These are phyloP conservation scores for Ichneumon xanthorius DNA, from an alignment of 2,888 invertebrate species.

Conservation along the genomic window DNA sequence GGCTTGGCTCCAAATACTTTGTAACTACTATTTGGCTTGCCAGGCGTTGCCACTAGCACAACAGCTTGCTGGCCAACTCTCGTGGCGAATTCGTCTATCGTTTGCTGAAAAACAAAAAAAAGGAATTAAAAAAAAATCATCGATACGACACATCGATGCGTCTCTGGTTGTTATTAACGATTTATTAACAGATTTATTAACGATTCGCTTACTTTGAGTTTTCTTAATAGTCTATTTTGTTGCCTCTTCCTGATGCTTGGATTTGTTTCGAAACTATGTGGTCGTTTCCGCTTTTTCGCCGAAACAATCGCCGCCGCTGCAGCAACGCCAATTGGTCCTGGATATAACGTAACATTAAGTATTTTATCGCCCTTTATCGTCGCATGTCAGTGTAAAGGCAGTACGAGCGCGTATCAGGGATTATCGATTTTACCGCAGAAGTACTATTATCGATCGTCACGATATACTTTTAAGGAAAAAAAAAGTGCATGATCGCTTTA, in stretches of 20 bases:
- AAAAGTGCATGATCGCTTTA: slow-evolving; percentile 17
- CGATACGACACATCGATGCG: neutral
- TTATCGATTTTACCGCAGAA: slow-evolving; percentile 7
- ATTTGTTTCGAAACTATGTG: slow-evolving; percentile 98
- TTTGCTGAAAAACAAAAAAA: slow-evolving; percentile 88
- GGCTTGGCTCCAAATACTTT: slow-evolving; percentile 99
- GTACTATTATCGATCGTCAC: slow-evolving; percentile 4
- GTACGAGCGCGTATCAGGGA: neutral
- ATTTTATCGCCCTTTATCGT: slow-evolving; percentile 43
- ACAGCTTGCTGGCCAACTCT: slow-evolving; percentile 99
- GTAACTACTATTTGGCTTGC: slow-evolving; percentile 97
- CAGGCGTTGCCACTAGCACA: slow-evolving; percentile 97
- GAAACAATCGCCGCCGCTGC: slow-evolving; percentile 98
- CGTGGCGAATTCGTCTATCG: slow-evolving; percentile 98
- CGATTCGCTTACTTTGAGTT: slow-evolving; percentile 89
- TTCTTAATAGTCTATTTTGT: slow-evolving; percentile 95
- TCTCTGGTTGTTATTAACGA: neutral
- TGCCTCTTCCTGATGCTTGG: slow-evolving; percentile 98
- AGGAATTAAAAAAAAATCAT: neutral
- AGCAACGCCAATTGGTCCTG: slow-evolving; percentile 97
- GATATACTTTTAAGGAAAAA: neutral
- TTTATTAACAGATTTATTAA: neutral
- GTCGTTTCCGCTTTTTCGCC: slow-evolving; percentile 97
- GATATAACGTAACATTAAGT: slow-evolving; percentile 50
- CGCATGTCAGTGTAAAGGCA: slow-evolving; percentile 48